phyloP scores from a whole-genome alignment of 2,888 invertebrate genomes.

The Eumacrocentrus americanus region DNA sequence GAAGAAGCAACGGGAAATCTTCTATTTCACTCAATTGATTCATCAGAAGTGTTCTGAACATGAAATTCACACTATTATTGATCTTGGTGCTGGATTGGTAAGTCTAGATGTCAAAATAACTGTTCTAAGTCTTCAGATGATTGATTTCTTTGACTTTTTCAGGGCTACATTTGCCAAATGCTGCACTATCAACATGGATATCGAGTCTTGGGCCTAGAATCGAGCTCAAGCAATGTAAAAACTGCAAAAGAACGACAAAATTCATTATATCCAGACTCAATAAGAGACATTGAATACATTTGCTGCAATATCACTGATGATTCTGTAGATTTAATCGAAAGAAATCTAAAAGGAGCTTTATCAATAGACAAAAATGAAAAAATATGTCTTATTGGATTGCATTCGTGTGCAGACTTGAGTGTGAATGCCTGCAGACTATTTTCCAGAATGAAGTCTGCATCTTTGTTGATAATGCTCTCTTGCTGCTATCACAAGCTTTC shows the following conservation, averaged over 20 bases:
- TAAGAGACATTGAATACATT: slow-evolving; percentile 66
- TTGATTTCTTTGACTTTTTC: slow-evolving; percentile 44
- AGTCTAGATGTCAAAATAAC: too few relatives aligned
- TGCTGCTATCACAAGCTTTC: slow-evolving; percentile 80
- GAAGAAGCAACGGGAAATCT: slow-evolving; percentile 78
- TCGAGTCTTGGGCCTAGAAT: slow-evolving; percentile 73
- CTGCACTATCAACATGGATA: slow-evolving; percentile 67
- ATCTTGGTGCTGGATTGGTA: slow-evolving; percentile 79
- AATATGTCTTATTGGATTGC: slow-evolving; percentile 70
- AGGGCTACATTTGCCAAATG: slow-evolving; percentile 79
- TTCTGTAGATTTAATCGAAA: slow-evolving; percentile 60
- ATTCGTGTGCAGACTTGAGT: slow-evolving; percentile 80
- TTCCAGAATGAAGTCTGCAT: slow-evolving; percentile 65
- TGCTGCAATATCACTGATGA: slow-evolving; percentile 66
- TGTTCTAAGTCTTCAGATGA: too few relatives aligned
- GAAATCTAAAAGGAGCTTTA: slow-evolving; percentile 57
- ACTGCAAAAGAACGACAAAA: slow-evolving; percentile 67
- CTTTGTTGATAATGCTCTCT: slow-evolving; percentile 72
- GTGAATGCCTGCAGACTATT: slow-evolving; percentile 73
- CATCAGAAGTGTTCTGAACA: slow-evolving; percentile 62
- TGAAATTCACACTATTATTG: slow-evolving; percentile 67
- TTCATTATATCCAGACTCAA: slow-evolving; percentile 64
- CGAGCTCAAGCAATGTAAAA: slow-evolving; percentile 65
- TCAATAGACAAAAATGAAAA: slow-evolving; percentile 48
- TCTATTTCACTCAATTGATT: slow-evolving; percentile 67